Evolutionary conservation across 2,113 vertebrate species (phyloP).

Genomic region (Oreochromis niloticus): DNA sequence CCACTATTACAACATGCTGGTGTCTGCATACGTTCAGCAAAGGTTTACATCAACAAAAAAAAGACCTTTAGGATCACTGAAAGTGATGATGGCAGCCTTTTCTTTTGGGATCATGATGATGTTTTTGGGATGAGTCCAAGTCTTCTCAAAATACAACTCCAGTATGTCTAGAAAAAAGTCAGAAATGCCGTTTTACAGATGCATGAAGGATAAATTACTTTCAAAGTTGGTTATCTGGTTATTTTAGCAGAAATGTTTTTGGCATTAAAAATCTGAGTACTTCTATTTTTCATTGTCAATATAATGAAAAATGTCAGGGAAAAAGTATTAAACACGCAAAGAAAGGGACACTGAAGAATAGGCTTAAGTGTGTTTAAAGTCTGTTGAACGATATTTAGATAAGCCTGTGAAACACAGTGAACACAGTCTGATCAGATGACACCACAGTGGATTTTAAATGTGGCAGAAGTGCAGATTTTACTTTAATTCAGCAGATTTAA

Average conservation of each 20-base stretch:
- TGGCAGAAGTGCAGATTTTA: too few relatives aligned
- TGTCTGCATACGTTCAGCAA: fast-evolving
- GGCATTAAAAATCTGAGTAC: not conserved
- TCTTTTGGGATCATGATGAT: slow-evolving; percentile 70
- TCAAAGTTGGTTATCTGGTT: not conserved
- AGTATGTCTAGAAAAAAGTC: slow-evolving; percentile 49
- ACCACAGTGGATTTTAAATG: too few relatives aligned
- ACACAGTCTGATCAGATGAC: too few relatives aligned
- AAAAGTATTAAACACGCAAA: too few relatives aligned
- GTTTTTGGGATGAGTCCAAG: slow-evolving; percentile 42
- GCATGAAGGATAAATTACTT: not conserved
- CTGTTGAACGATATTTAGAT: too few relatives aligned
- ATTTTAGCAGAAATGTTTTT: not conserved
- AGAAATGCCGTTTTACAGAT: fast-evolving
- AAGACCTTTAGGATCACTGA: slow-evolving; percentile 74
- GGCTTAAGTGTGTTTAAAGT: too few relatives aligned
- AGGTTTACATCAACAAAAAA: not conserved
- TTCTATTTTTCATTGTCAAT: not conserved
- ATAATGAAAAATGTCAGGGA: not conserved
- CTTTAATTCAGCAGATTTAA: too few relatives aligned
- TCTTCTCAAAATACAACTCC: slow-evolving; percentile 78
- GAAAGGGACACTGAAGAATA: too few relatives aligned
- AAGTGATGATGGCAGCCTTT: slow-evolving; percentile 77
- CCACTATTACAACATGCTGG: not conserved
- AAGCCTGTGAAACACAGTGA: too few relatives aligned